These are phyloP conservation scores for Musca domestica DNA, from an alignment of 1,140 invertebrate genomes.

Conservation along the genomic window DNA sequence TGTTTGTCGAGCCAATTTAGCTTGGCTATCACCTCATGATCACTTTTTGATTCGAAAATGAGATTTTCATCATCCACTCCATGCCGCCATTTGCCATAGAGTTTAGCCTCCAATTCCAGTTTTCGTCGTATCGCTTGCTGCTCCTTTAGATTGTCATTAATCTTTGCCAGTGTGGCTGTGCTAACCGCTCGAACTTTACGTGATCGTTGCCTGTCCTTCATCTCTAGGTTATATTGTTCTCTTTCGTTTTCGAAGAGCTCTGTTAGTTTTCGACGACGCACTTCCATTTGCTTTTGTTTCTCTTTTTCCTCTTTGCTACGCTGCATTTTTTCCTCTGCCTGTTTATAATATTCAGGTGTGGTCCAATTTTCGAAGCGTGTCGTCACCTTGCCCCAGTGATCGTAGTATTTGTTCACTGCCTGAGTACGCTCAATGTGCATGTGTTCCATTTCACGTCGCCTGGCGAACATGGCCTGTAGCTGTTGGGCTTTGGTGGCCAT, in stretches of 20 bases:
- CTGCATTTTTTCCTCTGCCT: slow-evolving; percentile 52
- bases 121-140: slow-evolving; percentile 54
- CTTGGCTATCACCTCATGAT: slow-evolving; percentile 54
- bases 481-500: slow-evolving; percentile 29
- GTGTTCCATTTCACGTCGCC: slow-evolving; percentile 41
- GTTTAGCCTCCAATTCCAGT: slow-evolving; percentile 56
- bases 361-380: slow-evolving; percentile 56
- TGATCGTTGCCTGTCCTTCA: slow-evolving; percentile 38
- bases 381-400: slow-evolving; percentile 51
- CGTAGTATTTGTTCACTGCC: slow-evolving; percentile 47
- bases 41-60: slow-evolving; percentile 46
- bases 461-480: slow-evolving; percentile 43
- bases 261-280: slow-evolving; percentile 55
- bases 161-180: slow-evolving; percentile 46
- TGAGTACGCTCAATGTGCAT: slow-evolving; percentile 42
- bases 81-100: slow-evolving; percentile 57
- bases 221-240: slow-evolving; percentile 52
- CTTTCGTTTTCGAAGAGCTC: slow-evolving; percentile 57
- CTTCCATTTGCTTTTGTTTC: slow-evolving; percentile 53
- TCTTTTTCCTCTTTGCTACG: slow-evolving; percentile 48
- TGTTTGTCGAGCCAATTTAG: slow-evolving; percentile 58
- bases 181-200: slow-evolving; percentile 24
- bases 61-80: slow-evolving; percentile 49
- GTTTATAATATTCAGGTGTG: slow-evolving; percentile 56
- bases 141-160: slow-evolving; percentile 51